Conservation (phyloP, 2,113 vertebrate genomes). For the Oncorhynchus mykiss region DNA sequence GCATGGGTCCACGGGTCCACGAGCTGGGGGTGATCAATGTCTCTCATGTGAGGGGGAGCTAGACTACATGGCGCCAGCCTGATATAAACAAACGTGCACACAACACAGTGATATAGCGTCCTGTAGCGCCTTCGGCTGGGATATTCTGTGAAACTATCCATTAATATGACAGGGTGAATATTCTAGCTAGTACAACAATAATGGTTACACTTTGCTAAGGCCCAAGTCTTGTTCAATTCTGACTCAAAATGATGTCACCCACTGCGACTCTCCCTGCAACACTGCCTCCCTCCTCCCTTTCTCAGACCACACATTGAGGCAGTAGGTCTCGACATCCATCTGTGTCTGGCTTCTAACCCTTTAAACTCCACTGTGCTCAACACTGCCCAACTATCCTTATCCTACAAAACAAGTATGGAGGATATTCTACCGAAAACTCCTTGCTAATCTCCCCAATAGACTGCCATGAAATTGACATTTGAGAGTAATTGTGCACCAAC, state of each 20-base stretch:
- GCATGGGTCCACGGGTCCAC: no score
- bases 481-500: conserved; percentile 87
- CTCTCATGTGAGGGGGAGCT: no score
- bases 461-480: conserved; percentile 93
- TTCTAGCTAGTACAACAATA: neutral
- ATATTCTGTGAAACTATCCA: no score
- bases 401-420: conserved; percentile 67
- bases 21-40: no score
- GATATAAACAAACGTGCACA: no score
- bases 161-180: neutral
- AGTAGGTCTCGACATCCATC: neutral
- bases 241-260: neutral
- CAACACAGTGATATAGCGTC: no score
- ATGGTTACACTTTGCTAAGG: neutral
- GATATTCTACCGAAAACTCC: conserved; percentile 65
- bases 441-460: conserved; percentile 84
- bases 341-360: conserved; percentile 19
- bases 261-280: neutral
- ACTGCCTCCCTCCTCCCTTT: neutral
- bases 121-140: no score
- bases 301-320: neutral
- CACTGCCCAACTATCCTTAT: conserved; percentile 10
- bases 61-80: no score
- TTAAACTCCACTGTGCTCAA: neutral
- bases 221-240: neutral